phyloP scores from a whole-genome alignment of 2,113 vertebrate genomes.

The Tenebrosternarchus preto region DNA sequence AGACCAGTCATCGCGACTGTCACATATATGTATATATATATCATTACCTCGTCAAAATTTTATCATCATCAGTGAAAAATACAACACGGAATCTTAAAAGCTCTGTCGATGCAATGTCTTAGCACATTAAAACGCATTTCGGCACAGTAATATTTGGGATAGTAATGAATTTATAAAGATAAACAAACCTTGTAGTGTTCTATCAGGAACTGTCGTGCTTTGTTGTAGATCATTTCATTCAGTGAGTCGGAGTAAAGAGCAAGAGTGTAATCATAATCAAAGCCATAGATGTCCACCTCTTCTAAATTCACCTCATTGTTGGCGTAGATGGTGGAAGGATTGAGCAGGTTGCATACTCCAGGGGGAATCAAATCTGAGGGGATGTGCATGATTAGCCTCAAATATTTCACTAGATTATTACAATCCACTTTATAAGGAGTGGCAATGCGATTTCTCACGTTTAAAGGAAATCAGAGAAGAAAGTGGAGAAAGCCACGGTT shows the following conservation, averaged over 20 bases:
- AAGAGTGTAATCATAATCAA: conserved; percentile 81
- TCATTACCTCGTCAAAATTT: neutral
- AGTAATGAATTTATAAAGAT: neutral
- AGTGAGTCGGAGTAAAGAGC: conserved; percentile 77
- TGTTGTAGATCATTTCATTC: conserved; percentile 75
- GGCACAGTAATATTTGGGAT: no score
- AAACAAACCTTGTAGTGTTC: conserved; percentile 75
- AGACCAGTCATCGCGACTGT: neutral
- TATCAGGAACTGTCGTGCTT: conserved; percentile 70
- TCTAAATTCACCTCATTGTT: conserved; percentile 81
- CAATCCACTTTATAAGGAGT: no score
- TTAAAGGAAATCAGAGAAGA: no score
- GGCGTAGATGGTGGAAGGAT: conserved; percentile 78
- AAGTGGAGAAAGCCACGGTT: no score
- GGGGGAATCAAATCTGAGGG: conserved; percentile 79
- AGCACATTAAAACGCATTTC: no score
- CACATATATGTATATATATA: neutral
- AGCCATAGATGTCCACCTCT: conserved; percentile 80
- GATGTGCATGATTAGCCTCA: neutral
- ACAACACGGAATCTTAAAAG: neutral
- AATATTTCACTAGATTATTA: neutral
- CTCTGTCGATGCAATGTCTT: neutral
- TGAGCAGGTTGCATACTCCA: conserved; percentile 77
- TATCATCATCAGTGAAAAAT: neutral
- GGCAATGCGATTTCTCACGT: no score